Conservation (phyloP, 2,888 invertebrate species). For the Drosophila austrosaltans region DNA sequence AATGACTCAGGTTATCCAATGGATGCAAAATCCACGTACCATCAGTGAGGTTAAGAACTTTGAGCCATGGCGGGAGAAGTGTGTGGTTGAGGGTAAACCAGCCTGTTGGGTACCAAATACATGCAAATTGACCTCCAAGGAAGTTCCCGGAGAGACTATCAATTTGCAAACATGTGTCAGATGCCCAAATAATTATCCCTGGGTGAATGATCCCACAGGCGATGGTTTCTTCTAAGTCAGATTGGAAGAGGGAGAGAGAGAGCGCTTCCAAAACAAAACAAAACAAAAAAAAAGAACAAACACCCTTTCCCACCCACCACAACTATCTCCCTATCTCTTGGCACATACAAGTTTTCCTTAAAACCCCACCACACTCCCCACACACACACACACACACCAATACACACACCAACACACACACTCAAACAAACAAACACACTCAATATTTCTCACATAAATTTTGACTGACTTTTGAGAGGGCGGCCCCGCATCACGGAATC, state of each 20-base stretch:
- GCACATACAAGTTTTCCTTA: constrained; percentile 15
- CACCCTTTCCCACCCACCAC: not conserved
- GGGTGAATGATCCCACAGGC: constrained; percentile 93
- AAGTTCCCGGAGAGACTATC: constrained; percentile 96
- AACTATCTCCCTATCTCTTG: not conserved
- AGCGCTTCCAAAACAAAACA: constrained; percentile 5
- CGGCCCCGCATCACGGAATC: not conserved
- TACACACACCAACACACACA: not conserved
- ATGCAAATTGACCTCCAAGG: constrained; percentile 95
- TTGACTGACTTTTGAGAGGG: constrained; percentile 52
- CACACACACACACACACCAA: not conserved
- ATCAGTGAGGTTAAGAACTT: constrained; percentile 94
- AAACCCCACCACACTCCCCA: constrained; percentile 4
- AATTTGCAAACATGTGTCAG: constrained; percentile 96
- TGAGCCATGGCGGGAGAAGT: constrained; percentile 97
- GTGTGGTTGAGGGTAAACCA: constrained; percentile 91
- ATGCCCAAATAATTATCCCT: constrained; percentile 97
- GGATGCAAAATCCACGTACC: constrained; percentile 96
- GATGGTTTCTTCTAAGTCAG: constrained; percentile 91
- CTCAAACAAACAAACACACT: constrained; percentile 9
- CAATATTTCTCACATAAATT: constrained; percentile 51
- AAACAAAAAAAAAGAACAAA: not conserved
- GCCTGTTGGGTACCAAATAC: constrained; percentile 95
- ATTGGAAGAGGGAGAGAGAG: constrained; percentile 18
- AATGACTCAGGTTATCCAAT: constrained; percentile 98